Percentiles rank a stretch among this genome's conserved stretches.
These are phyloP conservation scores for Pseudocheirus occidentalis DNA, from an alignment of 2,797 vertebrate species.

Conservation along the genomic window DNA sequence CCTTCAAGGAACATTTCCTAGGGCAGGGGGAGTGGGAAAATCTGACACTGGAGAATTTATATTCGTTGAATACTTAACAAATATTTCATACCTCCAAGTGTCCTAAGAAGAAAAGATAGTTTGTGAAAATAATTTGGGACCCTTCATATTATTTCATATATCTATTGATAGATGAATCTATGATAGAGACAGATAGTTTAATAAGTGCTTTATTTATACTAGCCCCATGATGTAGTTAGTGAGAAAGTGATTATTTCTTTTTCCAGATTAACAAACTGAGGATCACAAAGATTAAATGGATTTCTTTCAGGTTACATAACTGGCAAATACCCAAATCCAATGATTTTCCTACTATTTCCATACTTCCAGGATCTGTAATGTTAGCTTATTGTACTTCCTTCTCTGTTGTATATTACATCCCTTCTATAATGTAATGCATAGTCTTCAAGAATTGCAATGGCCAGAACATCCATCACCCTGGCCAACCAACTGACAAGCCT, in stretches of 20 bases:
- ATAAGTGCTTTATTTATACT: background rate
- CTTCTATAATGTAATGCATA: background rate
- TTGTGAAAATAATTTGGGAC: background rate
- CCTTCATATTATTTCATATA: background rate
- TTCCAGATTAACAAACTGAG: background rate
- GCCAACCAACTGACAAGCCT: background rate
- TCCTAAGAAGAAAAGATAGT: background rate
- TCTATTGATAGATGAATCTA: background rate
- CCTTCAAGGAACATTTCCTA: background rate
- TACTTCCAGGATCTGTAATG: background rate
- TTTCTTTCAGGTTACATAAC: background rate
- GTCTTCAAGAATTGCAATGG: background rate
- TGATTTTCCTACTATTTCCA: background rate
- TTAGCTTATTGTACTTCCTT: background rate
- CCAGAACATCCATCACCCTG: background rate
- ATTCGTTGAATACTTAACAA: background rate
- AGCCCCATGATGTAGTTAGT: background rate
- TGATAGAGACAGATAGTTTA: background rate
- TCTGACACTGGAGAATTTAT: background rate
- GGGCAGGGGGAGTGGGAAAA: too few species aligned
- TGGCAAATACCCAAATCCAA: background rate
- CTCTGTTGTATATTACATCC: background rate
- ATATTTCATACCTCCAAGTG: background rate
- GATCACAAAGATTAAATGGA: background rate
- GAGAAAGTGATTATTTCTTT: background rate